A percentile compares a stretch with the other conserved stretches of the same genome.
phyloP scores from a whole-genome alignment of 92 coral and sea anemone genomes.

The Porites evermanni region DNA sequence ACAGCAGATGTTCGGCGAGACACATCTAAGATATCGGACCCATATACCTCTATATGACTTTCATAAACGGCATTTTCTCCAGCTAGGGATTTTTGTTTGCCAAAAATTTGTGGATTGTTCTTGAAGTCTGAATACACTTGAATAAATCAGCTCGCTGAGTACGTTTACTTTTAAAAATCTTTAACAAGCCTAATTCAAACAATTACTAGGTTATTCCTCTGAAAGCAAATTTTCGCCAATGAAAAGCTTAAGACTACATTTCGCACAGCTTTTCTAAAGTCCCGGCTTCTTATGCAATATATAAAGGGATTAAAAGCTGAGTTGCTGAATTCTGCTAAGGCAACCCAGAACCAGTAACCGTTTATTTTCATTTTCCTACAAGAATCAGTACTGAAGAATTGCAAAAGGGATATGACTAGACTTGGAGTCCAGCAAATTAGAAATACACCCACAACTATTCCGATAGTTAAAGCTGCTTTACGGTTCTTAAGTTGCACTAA shows the following conservation, averaged over 20 bases:
- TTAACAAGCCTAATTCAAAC: no score
- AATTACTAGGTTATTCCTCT: no score
- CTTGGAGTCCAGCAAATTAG: slow-evolving; percentile 60
- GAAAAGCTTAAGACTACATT: background rate
- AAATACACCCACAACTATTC: slow-evolving; percentile 57
- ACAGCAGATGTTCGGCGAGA: no score
- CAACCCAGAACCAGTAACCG: slow-evolving; percentile 62
- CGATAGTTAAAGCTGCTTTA: slow-evolving; percentile 57
- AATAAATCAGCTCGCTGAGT: no score
- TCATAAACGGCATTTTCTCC: no score
- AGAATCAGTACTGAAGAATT: slow-evolving; percentile 38
- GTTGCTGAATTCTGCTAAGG: slow-evolving; percentile 48
- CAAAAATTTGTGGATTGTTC: no score
- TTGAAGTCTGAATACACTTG: no score
- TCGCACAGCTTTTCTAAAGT: slow-evolving; percentile 43
- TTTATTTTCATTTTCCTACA: slow-evolving; percentile 39
- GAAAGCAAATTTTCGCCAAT: background rate
- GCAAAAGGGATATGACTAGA: slow-evolving; percentile 53
- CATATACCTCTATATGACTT: no score
- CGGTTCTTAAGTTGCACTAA: slow-evolving; percentile 45
- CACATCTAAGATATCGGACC: no score
- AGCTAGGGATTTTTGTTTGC: no score
- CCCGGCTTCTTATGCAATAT: slow-evolving; percentile 56
- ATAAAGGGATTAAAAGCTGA: slow-evolving; percentile 65
- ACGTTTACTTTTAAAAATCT: no score